Evolutionary conservation across 2,888 invertebrate species (phyloP), one percentile per base, ranked within the genome.

Genomic region (Schrankia costaestrigalis): DNA sequence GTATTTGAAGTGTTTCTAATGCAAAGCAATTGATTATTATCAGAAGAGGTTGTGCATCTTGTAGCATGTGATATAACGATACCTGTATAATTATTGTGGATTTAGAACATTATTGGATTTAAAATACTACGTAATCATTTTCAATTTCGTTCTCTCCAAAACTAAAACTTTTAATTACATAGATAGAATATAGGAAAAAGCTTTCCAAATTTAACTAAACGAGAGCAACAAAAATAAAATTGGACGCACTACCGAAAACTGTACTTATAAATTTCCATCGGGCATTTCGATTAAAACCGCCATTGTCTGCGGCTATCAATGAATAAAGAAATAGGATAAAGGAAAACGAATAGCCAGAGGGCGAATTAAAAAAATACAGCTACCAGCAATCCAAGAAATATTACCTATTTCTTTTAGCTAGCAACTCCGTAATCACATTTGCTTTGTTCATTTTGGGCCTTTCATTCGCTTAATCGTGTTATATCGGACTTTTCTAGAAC

Each of bases 401-500:
- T 85, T 79, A 78, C 75, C 82, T 81, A 84, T 84, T 83, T 83
- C 77, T 76, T 71, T 77, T 65, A 73, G 76, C 75, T 76, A 77
- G 77, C 74, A 75, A 73, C 71, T 71, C 76, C 73, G 83, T 86
- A 86, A 86, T 86, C 84, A 85, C 85, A 84, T 86, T 83, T 81
- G 74, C 83, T 84, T 85, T 85, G 84, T 85, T 84, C 83, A 78
- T 79, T 80, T 80, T 69, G 81, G 78, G 71, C 78, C 82, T 84
- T 85, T 84, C 82, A 80, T 78, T 81, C 82, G 76, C 76, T 80
- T 86, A 86, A 86, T 86, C 84, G 82, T 68, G 85, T 86, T 86
- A 86, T 84, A 83, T 79, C 76, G 79, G 79, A 73, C 68, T 75
- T 74, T 64, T 63, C 59, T 52, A 65, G 64, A 72, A 70, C 72